phyloP scores from a whole-genome alignment of 1,140 invertebrate genomes.

The Formica selysi region DNA sequence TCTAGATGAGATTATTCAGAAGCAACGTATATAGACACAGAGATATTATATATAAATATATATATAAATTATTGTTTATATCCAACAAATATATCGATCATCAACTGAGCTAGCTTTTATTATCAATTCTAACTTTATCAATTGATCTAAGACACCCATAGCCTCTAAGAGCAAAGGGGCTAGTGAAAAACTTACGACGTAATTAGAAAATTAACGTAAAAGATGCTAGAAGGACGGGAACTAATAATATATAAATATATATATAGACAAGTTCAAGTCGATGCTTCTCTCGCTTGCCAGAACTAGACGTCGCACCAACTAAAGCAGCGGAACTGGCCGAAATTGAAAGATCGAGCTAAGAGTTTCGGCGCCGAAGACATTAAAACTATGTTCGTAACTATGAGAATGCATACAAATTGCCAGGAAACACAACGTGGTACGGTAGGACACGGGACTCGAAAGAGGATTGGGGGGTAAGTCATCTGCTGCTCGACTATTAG shows the following conservation, averaged over 20 bases:
- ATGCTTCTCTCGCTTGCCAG: conserved; percentile 66
- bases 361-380: conserved; percentile 61
- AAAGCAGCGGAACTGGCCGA: conserved; percentile 63
- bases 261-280: conserved; percentile 67
- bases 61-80: conserved; percentile 54
- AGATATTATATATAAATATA: conserved; percentile 52
- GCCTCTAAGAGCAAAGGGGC: conserved; percentile 71
- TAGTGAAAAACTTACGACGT: conserved; percentile 55
- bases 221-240: conserved; percentile 55
- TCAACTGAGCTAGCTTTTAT: conserved; percentile 58
- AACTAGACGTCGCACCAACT: conserved; percentile 71
- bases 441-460: not conserved
- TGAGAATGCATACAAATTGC: conserved; percentile 74
- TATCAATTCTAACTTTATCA: conserved; percentile 68
- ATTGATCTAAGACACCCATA: conserved; percentile 80
- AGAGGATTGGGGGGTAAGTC: conserved; percentile 42
- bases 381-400: conserved; percentile 70
- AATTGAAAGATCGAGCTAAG: conserved; percentile 56
- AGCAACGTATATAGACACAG: conserved; percentile 63
- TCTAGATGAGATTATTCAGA: conserved; percentile 65
- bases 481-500: conserved; percentile 72
- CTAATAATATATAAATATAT: conserved; percentile 62
- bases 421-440: conserved; percentile 59
- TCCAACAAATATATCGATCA: conserved; percentile 68
- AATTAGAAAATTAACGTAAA: conserved; percentile 55